phyloP scores from a whole-genome alignment of 2,888 invertebrate species.

The Pseudolycoriella hygida region DNA sequence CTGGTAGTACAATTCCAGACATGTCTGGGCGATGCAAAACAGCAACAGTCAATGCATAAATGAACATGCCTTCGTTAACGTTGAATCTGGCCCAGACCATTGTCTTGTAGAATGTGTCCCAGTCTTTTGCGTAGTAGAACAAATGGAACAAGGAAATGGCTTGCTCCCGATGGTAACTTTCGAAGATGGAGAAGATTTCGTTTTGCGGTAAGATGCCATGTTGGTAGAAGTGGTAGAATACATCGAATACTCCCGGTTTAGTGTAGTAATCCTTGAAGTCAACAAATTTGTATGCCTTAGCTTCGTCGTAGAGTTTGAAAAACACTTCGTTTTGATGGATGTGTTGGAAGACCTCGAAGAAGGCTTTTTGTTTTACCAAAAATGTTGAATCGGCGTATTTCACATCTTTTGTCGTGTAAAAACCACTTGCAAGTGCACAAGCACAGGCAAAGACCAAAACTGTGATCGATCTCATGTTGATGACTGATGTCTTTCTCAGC shows the following conservation, averaged over 20 bases:
- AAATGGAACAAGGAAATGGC: constrained; percentile 43
- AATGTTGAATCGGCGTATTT: constrained; percentile 9
- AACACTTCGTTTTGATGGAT: constrained; percentile 10
- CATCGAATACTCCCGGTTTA: constrained; percentile 34
- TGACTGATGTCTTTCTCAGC: constrained; percentile 8
- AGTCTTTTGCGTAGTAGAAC: constrained; percentile 52
- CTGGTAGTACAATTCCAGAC: constrained; percentile 39
- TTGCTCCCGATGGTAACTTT: constrained; percentile 28
- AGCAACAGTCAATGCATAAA: constrained; percentile 41
- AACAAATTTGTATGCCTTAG: constrained; percentile 6
- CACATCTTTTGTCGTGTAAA: constrained; percentile 3
- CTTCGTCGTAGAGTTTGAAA: background rate
- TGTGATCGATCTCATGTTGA: constrained; percentile 11
- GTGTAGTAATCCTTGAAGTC: constrained; percentile 10
- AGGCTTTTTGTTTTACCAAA: constrained; percentile 9
- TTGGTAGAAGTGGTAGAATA: constrained; percentile 37
- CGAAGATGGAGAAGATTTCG: constrained; percentile 18
- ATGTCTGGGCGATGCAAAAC: constrained; percentile 39
- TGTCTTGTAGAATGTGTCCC: constrained; percentile 51
- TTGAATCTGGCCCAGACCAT: constrained; percentile 48
- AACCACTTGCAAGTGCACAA: constrained; percentile 7
- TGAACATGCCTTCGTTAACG: constrained; percentile 42
- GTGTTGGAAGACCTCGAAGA: constrained; percentile 10
- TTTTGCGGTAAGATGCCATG: constrained; percentile 25
- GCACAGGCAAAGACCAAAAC: constrained; percentile 9